Conservation (phyloP, 2,888 invertebrate species). For the Drosophila ustulata region DNA sequence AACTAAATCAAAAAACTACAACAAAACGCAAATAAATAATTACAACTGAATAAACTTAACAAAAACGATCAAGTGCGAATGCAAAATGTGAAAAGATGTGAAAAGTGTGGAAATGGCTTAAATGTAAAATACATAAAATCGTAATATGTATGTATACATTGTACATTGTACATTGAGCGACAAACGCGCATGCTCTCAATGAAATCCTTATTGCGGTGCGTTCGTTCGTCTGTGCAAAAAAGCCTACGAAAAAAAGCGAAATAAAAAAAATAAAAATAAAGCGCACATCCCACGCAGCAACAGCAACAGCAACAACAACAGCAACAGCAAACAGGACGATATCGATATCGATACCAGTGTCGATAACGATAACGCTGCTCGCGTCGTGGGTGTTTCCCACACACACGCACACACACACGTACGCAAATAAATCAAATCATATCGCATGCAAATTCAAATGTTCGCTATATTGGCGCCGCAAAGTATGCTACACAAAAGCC, state of each 20-base stretch:
- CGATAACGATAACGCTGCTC: conserved; percentile 3
- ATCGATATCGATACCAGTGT: not conserved
- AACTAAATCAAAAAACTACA: not conserved
- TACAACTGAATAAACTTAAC: not conserved
- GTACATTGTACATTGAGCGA: conserved; percentile 40
- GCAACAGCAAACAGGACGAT: not conserved
- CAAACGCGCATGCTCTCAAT: conserved; percentile 51
- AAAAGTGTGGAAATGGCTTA: conserved; percentile 37
- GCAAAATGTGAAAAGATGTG: not conserved
- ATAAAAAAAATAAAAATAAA: not conserved
- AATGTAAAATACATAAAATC: conserved; percentile 53
- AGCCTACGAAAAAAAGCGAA: not conserved
- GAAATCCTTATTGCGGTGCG: conserved; percentile 23
- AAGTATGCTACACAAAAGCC: conserved; percentile 23
- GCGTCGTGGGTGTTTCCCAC: conserved; percentile 47
- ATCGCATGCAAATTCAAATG: not conserved
- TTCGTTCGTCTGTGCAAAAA: conserved; percentile 17
- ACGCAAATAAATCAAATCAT: not conserved
- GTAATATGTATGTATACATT: conserved; percentile 47
- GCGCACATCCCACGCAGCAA: not conserved
- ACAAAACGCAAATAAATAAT: not conserved
- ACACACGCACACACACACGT: conserved; percentile 8
- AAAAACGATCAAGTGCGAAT: not conserved
- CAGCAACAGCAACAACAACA: not conserved
- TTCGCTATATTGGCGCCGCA: not conserved